Conservation (phyloP, 2,113 vertebrate species). For the Calidris pugnax region DNA sequence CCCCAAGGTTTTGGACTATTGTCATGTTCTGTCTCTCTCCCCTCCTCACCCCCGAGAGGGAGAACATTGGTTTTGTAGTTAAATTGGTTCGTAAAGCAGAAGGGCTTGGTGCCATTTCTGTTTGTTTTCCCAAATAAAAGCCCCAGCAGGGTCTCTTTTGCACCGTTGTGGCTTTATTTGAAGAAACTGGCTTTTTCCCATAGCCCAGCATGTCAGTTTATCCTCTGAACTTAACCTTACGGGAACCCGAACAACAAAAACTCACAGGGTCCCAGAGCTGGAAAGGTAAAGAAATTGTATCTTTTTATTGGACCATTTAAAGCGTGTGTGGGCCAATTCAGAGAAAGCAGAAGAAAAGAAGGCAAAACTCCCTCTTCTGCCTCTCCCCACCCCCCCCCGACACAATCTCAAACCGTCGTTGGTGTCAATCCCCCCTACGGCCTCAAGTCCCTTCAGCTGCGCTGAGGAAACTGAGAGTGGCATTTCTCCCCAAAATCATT, state of each 20-base stretch:
- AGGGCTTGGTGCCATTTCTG: slow-evolving; percentile 86
- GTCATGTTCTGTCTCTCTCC: slow-evolving; percentile 66
- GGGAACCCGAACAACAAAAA: slow-evolving; percentile 80
- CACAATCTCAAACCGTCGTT: not conserved
- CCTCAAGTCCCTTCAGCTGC: slow-evolving; percentile 12
- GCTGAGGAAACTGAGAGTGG: not conserved
- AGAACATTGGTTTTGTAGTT: slow-evolving; percentile 78
- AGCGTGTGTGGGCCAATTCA: slow-evolving; percentile 84
- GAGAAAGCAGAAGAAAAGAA: slow-evolving; percentile 65
- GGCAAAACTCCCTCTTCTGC: slow-evolving; percentile 50
- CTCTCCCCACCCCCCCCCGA: not conserved
- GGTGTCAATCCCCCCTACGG: slow-evolving; percentile 64
- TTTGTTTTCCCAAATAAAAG: slow-evolving; percentile 98
- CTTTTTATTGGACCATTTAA: slow-evolving; percentile 84
- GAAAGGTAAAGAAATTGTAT: slow-evolving; percentile 87
- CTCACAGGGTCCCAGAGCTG: slow-evolving; percentile 76
- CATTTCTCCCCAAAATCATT: not conserved
- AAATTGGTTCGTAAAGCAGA: slow-evolving; percentile 82
- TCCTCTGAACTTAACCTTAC: slow-evolving; percentile 91
- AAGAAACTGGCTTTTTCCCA: slow-evolving; percentile 86
- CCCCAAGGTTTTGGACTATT: slow-evolving; percentile 75
- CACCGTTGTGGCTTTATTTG: slow-evolving; percentile 86
- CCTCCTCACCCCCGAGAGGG: slow-evolving; percentile 60
- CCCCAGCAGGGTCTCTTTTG: slow-evolving; percentile 90
- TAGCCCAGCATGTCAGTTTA: slow-evolving; percentile 86